These are phyloP conservation scores for Ptilonorhynchus violaceus DNA, from an alignment of 2,113 vertebrate species.

Conservation along the genomic window DNA sequence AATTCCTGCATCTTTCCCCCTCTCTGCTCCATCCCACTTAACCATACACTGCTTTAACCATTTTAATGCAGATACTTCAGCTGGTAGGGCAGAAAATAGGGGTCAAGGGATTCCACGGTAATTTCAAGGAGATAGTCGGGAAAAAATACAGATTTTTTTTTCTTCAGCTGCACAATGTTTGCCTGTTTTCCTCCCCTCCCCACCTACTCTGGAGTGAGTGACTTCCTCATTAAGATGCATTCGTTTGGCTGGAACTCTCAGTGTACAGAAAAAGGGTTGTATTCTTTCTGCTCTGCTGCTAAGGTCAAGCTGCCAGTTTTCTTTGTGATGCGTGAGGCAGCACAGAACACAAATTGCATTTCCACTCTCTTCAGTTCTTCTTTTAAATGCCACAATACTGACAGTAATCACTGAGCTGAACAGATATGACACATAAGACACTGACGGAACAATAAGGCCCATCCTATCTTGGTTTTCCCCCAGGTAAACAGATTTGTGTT, in stretches of 20 bases:
- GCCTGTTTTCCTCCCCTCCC: neutral
- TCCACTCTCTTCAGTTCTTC: neutral
- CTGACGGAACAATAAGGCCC: neutral
- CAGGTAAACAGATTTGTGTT: neutral
- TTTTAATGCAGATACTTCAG: neutral
- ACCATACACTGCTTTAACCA: neutral
- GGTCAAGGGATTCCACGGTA: neutral
- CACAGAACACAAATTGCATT: neutral
- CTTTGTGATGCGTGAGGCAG: neutral
- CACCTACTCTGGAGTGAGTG: neutral
- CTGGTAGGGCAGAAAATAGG: neutral
- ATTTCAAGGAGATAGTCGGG: neutral
- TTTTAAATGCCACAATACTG: neutral
- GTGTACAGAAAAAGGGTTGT: neutral
- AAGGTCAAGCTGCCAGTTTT: conserved; percentile 27
- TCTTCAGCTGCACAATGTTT: neutral
- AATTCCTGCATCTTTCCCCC: neutral
- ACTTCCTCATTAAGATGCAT: neutral
- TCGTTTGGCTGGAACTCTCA: neutral
- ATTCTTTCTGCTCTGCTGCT: neutral
- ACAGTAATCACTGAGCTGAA: conserved; percentile 8
- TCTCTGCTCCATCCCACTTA: neutral
- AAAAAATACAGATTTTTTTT: neutral
- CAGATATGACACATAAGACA: neutral
- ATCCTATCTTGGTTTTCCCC: neutral